A percentile compares a stretch with the other conserved stretches of the same genome.
Evolutionary conservation across 2,888 invertebrate genomes (phyloP).

Genomic region (Caenorhabditis zanzibari): DNA sequence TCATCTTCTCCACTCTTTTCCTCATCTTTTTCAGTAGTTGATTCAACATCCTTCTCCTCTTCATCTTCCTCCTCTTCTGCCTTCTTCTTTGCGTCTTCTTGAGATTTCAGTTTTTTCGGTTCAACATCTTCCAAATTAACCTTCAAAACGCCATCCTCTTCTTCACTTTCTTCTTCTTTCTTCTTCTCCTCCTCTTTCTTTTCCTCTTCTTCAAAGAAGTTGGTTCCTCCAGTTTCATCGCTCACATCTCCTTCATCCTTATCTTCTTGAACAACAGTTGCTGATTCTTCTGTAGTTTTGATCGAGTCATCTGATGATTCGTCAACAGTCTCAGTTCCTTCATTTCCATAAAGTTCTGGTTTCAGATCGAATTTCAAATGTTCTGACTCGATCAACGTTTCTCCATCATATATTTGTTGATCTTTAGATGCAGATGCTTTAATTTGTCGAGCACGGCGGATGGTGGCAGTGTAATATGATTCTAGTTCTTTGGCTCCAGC

Average conservation of each 20-base stretch:
- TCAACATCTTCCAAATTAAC: constrained; percentile 62
- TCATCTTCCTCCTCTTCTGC: constrained; percentile 52
- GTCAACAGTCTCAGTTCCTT: constrained; percentile 36
- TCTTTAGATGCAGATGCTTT: constrained; percentile 42
- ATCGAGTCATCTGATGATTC: constrained; percentile 28
- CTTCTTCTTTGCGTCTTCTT: constrained; percentile 63
- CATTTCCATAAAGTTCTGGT: constrained; percentile 68
- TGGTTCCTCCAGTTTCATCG: constrained; percentile 69
- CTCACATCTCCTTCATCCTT: constrained; percentile 55
- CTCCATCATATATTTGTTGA: constrained; percentile 68
- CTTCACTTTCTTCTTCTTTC: constrained; percentile 47
- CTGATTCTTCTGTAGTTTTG: constrained; percentile 34
- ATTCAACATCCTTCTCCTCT: constrained; percentile 43
- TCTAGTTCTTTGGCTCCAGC: constrained; percentile 74
- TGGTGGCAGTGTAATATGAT: constrained; percentile 73
- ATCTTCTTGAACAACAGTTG: constrained; percentile 37
- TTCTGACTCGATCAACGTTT: constrained; percentile 75
- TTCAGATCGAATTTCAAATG: constrained; percentile 72
- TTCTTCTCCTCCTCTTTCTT: constrained; percentile 48
- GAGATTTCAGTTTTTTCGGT: constrained; percentile 61
- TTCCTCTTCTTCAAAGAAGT: constrained; percentile 72
- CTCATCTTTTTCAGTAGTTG: constrained; percentile 30
- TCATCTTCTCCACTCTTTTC: constrained; percentile 29
- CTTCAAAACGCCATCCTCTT: constrained; percentile 58
- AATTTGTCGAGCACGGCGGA: constrained; percentile 75